Percentiles rank a stretch among this genome's conserved stretches.
Evolutionary conservation across 2,797 vertebrate species (phyloP).

Genomic region (Choloepus didactylus): DNA sequence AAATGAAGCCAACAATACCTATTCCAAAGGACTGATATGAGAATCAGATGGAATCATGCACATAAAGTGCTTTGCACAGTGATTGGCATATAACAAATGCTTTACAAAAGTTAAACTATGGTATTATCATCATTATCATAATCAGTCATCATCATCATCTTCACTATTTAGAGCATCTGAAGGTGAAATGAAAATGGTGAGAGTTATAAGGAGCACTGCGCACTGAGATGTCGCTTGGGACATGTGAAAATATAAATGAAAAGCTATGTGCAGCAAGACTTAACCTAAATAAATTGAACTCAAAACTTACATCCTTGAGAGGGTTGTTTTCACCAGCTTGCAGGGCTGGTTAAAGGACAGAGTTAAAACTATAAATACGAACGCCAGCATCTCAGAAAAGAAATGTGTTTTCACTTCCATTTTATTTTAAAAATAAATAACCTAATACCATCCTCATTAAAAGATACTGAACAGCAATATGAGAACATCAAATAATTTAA

Average conservation of each 20-base stretch:
- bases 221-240: conserved; percentile 38
- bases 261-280: neutral
- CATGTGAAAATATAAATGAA: conserved; percentile 62
- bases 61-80: neutral
- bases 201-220: conserved; percentile 9
- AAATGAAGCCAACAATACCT: neutral
- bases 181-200: conserved; percentile 46
- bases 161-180: neutral
- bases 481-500: conserved; percentile 64
- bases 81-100: neutral
- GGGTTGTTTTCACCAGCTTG: neutral
- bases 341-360: conserved; percentile 13
- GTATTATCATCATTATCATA: neutral
- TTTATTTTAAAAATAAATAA: conserved; percentile 50
- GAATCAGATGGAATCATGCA: neutral
- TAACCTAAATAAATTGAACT: conserved; percentile 38
- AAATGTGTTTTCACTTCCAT: neutral
- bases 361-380: neutral
- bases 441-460: neutral
- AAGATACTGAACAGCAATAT: neutral
- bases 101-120: neutral
- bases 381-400: neutral
- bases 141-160: neutral
- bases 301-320: neutral
- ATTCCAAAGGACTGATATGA: neutral